A percentile compares a stretch with the other conserved stretches of the same genome.
Conservation (phyloP, 2,888 invertebrate species). For the Nymphalis polychloros region DNA sequence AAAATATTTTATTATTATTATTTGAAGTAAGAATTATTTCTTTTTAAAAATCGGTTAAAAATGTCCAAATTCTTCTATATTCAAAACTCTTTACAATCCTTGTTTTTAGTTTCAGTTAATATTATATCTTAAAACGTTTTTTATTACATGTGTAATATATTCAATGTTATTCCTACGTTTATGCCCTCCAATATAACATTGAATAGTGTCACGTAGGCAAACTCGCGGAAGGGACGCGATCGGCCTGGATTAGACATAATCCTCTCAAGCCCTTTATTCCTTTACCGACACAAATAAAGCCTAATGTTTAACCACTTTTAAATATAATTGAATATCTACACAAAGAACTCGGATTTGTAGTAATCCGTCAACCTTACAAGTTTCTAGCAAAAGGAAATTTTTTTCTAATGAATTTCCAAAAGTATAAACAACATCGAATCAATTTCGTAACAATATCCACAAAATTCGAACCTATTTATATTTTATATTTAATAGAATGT, state of each 20-base stretch:
- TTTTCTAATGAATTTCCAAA: too few species aligned
- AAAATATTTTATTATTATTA: too few species aligned
- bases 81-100: background rate
- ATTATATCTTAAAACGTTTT: too few species aligned
- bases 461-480: too few species aligned
- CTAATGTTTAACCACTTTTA: conserved; percentile 15
- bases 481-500: too few species aligned
- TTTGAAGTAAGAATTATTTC: too few species aligned
- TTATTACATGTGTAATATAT: too few species aligned
- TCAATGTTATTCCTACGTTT: background rate
- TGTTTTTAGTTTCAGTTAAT: background rate
- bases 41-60: too few species aligned
- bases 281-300: conserved; percentile 26
- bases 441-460: too few species aligned
- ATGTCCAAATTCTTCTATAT: too few species aligned
- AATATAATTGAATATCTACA: conserved; percentile 21
- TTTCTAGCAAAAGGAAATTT: background rate
- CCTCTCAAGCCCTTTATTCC: conserved; percentile 29
- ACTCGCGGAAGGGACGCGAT: conserved; percentile 30
- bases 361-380: background rate
- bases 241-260: conserved; percentile 39
- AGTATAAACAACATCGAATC: too few species aligned
- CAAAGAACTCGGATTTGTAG: conserved; percentile 14
- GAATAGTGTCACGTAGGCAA: conserved; percentile 23
- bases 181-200: conserved; percentile 1